Evolutionary conservation across 1,140 invertebrate genomes (phyloP), one percentile per base, ranked within the genome.

Genomic region (Drosophila pseudoobscura): DNA sequence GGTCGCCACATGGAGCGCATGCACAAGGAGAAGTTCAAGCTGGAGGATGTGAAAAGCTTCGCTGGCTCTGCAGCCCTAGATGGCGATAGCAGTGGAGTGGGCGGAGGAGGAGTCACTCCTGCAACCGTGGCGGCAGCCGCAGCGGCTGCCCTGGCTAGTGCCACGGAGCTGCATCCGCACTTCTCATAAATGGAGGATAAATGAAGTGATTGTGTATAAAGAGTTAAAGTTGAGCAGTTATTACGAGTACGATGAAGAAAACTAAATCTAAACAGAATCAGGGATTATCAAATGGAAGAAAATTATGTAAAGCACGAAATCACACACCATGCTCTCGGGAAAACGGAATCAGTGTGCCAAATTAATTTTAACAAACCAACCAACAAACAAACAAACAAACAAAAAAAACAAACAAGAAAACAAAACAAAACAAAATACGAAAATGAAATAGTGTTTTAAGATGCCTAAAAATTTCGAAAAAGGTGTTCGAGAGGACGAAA

Each of bases 1-100:
- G 96, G 95, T 41, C 94, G 96, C 51, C 96, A 97, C 91, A 96
- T 96, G 95, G 95, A 96, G 90, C 94, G 96, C 15, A 96, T 97
- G 96, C 96, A 97, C 92, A 95, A 96, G 90, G 95, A 96, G 89
- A 94, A 94, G 68, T 93, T 91, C 47, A 80, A 91, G 49, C 47
- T 91, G 57, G 90, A 91, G 53, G 90, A 91, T 54, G 75, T 90
- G 20, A 91, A 91, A 55, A 90, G 72, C 39, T 84, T 66, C 15
- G 76, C 74, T 8, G 74, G 66, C 4, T 24, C 64, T 9, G 58
- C 53, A 9, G 68, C 20, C 13, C 44, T 80, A 22, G 78, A 75
- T 31, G 76, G 41, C 13, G 69, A 64, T 24, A 59, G 53, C 49
- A 47, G 60, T 43, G 31, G 68, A 11, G 64, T 55, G 13, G 44